These are phyloP conservation scores for Chaitophorus viminalis DNA, from an alignment of 2,888 invertebrate species.

Conservation along the genomic window DNA sequence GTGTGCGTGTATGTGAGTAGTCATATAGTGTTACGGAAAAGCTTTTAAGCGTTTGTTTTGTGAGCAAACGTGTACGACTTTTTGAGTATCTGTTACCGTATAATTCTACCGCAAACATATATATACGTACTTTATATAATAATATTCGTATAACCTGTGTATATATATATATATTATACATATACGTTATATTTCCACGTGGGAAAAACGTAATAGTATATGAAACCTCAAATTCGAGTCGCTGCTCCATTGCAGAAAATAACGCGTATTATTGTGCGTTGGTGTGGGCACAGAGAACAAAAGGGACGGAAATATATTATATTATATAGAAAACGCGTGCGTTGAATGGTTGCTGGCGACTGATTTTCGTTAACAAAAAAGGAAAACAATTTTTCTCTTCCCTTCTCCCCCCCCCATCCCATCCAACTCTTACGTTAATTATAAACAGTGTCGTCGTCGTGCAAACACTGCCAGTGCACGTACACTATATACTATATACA, in stretches of 20 bases:
- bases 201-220: neutral
- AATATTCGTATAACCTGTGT: neutral
- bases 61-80: neutral
- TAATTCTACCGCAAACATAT: neutral
- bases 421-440: neutral
- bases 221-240: neutral
- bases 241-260: neutral
- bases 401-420: neutral
- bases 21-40: conserved; percentile 12
- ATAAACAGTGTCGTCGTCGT: neutral
- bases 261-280: neutral
- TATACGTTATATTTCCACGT: neutral
- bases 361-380: neutral
- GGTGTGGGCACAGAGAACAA: conserved; percentile 3
- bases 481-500: neutral
- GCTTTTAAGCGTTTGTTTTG: conserved; percentile 19
- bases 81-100: conserved; percentile 7
- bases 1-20: neutral
- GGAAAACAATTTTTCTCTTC: neutral
- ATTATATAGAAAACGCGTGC: neutral
- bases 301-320: too few species aligned
- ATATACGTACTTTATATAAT: too few species aligned
- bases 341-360: too few species aligned
- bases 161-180: too few species aligned
- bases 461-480: neutral